Evolutionary conservation across 2,888 invertebrate species (phyloP).

Genomic region (Oeneis ivallda): DNA sequence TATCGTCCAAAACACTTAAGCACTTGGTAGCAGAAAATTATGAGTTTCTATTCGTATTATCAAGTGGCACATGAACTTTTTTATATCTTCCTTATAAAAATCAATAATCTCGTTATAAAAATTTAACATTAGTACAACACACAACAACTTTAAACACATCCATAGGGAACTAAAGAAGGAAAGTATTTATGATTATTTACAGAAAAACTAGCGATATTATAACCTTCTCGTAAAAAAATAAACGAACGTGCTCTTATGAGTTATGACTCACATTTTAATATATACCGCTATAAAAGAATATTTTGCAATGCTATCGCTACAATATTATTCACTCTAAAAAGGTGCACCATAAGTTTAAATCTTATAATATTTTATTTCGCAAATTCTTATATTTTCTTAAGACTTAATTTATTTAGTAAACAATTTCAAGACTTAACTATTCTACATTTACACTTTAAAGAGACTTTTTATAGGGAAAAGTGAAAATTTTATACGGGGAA

Average conservation of each 20-base stretch:
- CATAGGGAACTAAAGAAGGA: slow-evolving; percentile 56
- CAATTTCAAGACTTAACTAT: slow-evolving; percentile 48
- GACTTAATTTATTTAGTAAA: slow-evolving; percentile 57
- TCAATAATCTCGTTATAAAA: slow-evolving; percentile 57
- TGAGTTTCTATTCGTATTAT: slow-evolving; percentile 47
- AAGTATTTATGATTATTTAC: slow-evolving; percentile 63
- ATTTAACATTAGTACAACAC: slow-evolving; percentile 65
- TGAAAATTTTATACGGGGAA: slow-evolving; percentile 44
- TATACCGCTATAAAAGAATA: slow-evolving; percentile 53
- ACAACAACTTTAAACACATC: slow-evolving; percentile 63
- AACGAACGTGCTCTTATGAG: slow-evolving; percentile 45
- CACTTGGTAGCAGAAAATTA: slow-evolving; percentile 71
- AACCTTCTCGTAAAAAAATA: slow-evolving; percentile 60
- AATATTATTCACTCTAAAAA: slow-evolving; percentile 65
- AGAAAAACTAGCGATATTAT: slow-evolving; percentile 56
- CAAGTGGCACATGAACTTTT: slow-evolving; percentile 71
- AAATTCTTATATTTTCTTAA: slow-evolving; percentile 54
- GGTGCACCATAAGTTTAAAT: slow-evolving; percentile 75
- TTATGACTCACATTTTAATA: slow-evolving; percentile 49
- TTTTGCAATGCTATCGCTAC: slow-evolving; percentile 49
- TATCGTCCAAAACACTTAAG: slow-evolving; percentile 73
- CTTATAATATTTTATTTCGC: slow-evolving; percentile 61
- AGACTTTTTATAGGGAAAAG: slow-evolving; percentile 41
- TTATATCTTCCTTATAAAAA: slow-evolving; percentile 32
- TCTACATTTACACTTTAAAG: slow-evolving; percentile 60